phyloP scores from a whole-genome alignment of 2,888 invertebrate species.

The Spodoptera littoralis region DNA sequence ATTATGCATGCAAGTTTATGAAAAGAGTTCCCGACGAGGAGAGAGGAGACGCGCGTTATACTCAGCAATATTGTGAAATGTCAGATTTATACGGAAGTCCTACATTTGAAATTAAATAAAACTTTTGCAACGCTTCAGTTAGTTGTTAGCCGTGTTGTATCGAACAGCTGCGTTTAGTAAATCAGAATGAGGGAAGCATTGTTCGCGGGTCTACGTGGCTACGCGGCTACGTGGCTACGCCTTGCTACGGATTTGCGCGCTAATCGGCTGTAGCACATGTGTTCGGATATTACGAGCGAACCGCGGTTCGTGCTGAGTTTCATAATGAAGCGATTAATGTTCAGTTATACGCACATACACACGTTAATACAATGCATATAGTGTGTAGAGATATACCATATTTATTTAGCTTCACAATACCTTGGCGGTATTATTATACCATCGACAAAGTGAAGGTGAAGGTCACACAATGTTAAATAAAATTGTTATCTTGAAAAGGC shows the following conservation, averaged over 20 bases:
- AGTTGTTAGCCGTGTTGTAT: slow-evolving; percentile 20
- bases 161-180: slow-evolving; percentile 31
- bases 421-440: too few species aligned
- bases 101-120: slow-evolving; percentile 26
- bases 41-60: slow-evolving; percentile 21
- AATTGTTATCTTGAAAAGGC: not conserved
- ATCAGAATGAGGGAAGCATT: slow-evolving; percentile 29
- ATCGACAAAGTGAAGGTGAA: too few species aligned
- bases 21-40: slow-evolving; percentile 19
- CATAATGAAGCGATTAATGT: slow-evolving; percentile 56
- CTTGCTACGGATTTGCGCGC: slow-evolving; percentile 38
- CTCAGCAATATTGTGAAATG: slow-evolving; percentile 18
- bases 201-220: slow-evolving; percentile 25
- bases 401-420: too few species aligned
- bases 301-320: slow-evolving; percentile 51
- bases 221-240: slow-evolving; percentile 33
- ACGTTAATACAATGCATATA: not conserved
- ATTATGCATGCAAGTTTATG: slow-evolving; percentile 45
- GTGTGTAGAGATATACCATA: too few species aligned
- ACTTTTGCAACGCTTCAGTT: slow-evolving; percentile 13
- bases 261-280: slow-evolving; percentile 45
- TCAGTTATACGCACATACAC: not conserved
- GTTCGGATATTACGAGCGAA: slow-evolving; percentile 37
- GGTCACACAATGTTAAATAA: not conserved
- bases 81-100: slow-evolving; percentile 14